These are phyloP conservation scores for Drosophila eugracilis DNA, from an alignment of 1,140 invertebrate species.

Conservation along the genomic window DNA sequence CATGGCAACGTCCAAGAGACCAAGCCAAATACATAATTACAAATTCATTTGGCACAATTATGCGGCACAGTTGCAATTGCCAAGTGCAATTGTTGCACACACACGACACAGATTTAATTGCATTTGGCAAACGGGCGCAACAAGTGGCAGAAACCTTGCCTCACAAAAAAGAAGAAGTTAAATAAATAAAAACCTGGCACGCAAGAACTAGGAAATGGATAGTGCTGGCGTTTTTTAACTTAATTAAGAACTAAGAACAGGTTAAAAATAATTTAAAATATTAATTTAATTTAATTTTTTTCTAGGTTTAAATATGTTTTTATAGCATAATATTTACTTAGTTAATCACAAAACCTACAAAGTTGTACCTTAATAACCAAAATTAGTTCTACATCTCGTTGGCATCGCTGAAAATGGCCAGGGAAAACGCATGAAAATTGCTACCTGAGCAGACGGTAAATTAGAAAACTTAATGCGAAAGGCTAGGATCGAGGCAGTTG, in stretches of 20 bases:
- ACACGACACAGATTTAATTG: conserved; percentile 77
- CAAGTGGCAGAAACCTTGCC: conserved; percentile 51
- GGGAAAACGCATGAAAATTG: conserved; percentile 40
- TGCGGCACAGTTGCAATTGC: conserved; percentile 73
- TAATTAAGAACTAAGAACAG: not conserved
- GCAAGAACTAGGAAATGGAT: conserved; percentile 19
- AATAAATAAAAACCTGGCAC: conserved; percentile 27
- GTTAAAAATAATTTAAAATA: not conserved
- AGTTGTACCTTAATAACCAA: not conserved
- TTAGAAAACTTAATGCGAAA: conserved; percentile 68
- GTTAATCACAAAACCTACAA: no score
- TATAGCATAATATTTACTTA: no score
- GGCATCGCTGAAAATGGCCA: conserved; percentile 2
- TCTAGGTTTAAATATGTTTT: no score
- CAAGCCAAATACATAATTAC: conserved; percentile 75
- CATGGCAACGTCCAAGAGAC: conserved; percentile 43
- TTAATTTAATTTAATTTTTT: no score
- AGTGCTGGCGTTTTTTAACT: conserved; percentile 5
- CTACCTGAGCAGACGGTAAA: conserved; percentile 48
- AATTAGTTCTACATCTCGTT: not conserved
- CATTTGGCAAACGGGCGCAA: conserved; percentile 76
- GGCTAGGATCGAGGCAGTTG: not conserved
- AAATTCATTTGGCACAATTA: conserved; percentile 84
- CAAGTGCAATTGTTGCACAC: conserved; percentile 50
- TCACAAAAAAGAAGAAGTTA: conserved; percentile 29